Conservation (phyloP, 92 coral and sea anemone genomes). For the Siderastrea siderea region DNA sequence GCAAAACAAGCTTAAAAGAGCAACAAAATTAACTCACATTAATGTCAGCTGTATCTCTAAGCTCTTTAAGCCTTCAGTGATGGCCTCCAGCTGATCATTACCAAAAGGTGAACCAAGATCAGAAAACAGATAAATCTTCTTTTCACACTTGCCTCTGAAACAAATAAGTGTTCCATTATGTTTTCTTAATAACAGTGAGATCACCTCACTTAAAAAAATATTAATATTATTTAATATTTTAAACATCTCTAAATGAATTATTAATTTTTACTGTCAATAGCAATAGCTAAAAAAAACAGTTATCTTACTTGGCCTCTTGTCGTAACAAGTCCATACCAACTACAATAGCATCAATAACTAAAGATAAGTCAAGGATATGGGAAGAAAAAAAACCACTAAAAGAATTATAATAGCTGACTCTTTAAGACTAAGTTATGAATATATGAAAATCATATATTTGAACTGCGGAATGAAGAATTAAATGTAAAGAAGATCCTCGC, state of each 20-base stretch:
- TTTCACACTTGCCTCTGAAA: slow-evolving; percentile 89
- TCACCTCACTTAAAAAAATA: background rate
- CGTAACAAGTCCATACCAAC: slow-evolving; percentile 92
- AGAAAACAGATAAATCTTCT: slow-evolving; percentile 93
- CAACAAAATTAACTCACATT: slow-evolving; percentile 12
- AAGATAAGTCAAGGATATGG: slow-evolving; percentile 14
- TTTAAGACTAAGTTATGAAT: too few species aligned
- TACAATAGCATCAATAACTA: slow-evolving; percentile 98
- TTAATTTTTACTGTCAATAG: too few species aligned
- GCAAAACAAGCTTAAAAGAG: background rate
- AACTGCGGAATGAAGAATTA: too few species aligned
- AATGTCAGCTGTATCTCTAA: slow-evolving; percentile 75
- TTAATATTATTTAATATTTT: too few species aligned
- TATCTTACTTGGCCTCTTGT: slow-evolving; percentile 80
- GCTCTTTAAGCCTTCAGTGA: slow-evolving; percentile 81
- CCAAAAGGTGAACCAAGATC: slow-evolving; percentile 98
- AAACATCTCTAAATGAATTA: background rate
- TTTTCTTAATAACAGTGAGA: background rate
- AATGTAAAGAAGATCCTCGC: too few species aligned
- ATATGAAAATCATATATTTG: too few species aligned
- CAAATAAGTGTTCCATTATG: background rate
- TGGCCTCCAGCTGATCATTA: slow-evolving; percentile 87
- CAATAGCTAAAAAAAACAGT: background rate
- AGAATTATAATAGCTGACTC: background rate
- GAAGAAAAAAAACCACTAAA: background rate